Evolutionary conservation across 30 jellyfish, hydroid and myxozoan species (phyloP).

Genomic region (Phacellophora camtschatica): DNA sequence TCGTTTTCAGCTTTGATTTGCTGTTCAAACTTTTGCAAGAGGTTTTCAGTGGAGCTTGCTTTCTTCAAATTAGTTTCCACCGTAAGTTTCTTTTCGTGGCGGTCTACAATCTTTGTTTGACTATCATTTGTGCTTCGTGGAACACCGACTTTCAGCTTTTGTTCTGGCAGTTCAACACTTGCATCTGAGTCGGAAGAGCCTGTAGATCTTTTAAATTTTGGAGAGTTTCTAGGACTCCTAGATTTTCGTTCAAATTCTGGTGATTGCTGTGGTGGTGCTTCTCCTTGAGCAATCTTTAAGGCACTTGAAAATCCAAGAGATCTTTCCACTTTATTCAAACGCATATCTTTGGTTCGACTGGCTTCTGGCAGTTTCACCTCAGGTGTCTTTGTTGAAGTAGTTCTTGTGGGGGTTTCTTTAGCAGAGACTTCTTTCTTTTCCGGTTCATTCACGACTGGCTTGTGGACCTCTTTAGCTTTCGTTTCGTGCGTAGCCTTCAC

Average conservation of each 20-base stretch:
- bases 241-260: conserved; percentile 11
- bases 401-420: neutral
- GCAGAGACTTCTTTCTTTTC: neutral
- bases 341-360: neutral
- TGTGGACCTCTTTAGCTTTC: neutral
- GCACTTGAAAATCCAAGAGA: conserved; percentile 15
- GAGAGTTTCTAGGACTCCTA: conserved; percentile 45
- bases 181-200: neutral
- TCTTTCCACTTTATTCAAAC: neutral
- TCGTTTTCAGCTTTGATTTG: neutral
- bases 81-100: neutral
- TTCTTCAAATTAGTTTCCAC: neutral
- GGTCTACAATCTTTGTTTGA: neutral
- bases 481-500: neutral
- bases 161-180: conserved; percentile 1
- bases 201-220: conserved; percentile 23
- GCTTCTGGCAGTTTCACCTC: neutral
- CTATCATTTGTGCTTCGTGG: neutral
- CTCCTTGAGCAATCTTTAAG: conserved; percentile 48
- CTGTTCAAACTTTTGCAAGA: conserved; percentile 39
- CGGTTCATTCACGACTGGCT: neutral
- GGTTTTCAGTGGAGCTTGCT: conserved; percentile 16
- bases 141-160: conserved; percentile 4
- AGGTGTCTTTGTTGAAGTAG: neutral
- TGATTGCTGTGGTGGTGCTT: conserved; percentile 23